Conservation (phyloP, 2,113 vertebrate species). For the Chrysemys picta region DNA sequence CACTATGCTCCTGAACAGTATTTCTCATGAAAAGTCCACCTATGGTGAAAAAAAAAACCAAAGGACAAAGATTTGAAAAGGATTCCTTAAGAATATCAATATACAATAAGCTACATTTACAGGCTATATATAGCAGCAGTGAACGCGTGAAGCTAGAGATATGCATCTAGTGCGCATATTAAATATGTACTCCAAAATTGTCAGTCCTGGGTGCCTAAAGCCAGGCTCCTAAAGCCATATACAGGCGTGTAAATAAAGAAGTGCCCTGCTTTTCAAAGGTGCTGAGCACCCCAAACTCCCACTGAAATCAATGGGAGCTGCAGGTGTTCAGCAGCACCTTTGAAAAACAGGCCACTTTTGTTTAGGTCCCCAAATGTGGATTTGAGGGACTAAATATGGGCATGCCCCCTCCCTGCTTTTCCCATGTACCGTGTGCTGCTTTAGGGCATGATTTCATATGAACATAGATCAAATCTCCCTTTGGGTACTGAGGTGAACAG, state of each 20-base stretch:
- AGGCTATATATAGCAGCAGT: background rate
- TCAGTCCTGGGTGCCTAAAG: slow-evolving; percentile 18
- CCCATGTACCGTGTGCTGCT: background rate
- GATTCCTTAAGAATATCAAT: background rate
- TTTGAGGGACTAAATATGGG: background rate
- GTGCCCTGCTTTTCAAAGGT: background rate
- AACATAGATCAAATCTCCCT: background rate
- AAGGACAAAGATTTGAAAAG: slow-evolving; percentile 27
- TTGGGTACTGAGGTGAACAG: background rate
- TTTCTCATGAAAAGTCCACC: slow-evolving; percentile 99
- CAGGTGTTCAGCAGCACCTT: background rate
- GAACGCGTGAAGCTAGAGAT: background rate
- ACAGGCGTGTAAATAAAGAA: background rate
- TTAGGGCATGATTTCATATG: background rate
- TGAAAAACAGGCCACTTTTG: background rate
- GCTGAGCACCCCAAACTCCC: background rate
- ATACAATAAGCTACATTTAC: background rate
- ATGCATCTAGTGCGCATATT: background rate
- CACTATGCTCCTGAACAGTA: slow-evolving; percentile 99
- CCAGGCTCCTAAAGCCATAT: background rate
- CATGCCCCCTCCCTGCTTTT: fast-evolving
- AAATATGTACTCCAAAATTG: background rate
- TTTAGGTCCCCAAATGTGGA: background rate
- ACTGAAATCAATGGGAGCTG: background rate
- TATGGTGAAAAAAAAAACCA: slow-evolving; percentile 71